Conservation (phyloP, 1,140 invertebrate species). For the Bombus affinis region DNA sequence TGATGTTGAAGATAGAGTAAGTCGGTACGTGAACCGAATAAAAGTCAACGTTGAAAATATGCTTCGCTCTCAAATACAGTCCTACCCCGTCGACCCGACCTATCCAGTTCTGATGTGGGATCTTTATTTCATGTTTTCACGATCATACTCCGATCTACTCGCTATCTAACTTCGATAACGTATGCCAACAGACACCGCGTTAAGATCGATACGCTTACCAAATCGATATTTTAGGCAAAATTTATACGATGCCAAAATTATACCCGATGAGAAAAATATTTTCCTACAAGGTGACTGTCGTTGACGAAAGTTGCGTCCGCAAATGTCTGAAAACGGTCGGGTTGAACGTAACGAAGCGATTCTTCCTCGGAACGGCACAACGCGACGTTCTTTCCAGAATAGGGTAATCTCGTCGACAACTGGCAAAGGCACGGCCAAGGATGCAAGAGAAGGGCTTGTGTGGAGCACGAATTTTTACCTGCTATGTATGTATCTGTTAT, state of each 20-base stretch:
- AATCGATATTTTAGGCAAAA: too few species aligned
- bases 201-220: slow-evolving; percentile 1
- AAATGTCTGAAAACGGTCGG: too few species aligned
- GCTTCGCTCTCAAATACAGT: slow-evolving; percentile 44
- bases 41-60: slow-evolving; percentile 68
- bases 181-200: slow-evolving; percentile 3
- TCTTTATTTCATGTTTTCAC: slow-evolving; percentile 69
- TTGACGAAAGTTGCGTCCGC: too few species aligned
- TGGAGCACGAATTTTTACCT: background rate
- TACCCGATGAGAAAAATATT: too few species aligned
- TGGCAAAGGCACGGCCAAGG: background rate
- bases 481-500: too few species aligned
- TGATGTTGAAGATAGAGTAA: slow-evolving; percentile 32
- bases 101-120: slow-evolving; percentile 33
- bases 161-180: slow-evolving; percentile 1
- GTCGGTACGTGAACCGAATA: slow-evolving; percentile 67
- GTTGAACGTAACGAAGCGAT: background rate
- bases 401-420: background rate
- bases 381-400: background rate
- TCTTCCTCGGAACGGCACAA: background rate
- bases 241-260: too few species aligned
- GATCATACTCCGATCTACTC: background rate
- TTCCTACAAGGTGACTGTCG: too few species aligned
- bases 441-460: too few species aligned
- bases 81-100: background rate